These are phyloP conservation scores for Cryptocephalus primarius DNA, from an alignment of 2,888 invertebrate species.

Conservation along the genomic window DNA sequence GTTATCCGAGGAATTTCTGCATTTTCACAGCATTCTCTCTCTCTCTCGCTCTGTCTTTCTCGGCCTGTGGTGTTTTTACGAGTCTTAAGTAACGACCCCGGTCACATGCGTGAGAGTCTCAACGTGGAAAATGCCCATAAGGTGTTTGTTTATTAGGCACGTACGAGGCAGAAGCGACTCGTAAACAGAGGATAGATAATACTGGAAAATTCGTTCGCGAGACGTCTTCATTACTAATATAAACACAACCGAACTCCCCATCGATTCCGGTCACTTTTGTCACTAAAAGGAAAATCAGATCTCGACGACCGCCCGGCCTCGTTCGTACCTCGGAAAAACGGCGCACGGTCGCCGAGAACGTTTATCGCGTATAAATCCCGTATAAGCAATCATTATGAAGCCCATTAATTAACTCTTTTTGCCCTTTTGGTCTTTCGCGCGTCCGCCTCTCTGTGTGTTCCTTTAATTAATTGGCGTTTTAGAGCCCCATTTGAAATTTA, in stretches of 20 bases:
- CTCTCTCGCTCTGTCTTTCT: too few species aligned
- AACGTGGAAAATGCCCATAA: slow-evolving; percentile 5
- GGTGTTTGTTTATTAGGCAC: slow-evolving; percentile 8
- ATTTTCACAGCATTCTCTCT: too few species aligned
- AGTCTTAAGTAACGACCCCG: slow-evolving; percentile 4
- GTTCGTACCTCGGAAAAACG: too few species aligned
- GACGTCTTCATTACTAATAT: too few species aligned
- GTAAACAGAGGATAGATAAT: not conserved
- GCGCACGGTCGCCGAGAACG: too few species aligned
- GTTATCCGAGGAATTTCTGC: too few species aligned
- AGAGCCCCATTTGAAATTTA: slow-evolving; percentile 22
- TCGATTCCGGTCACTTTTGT: too few species aligned
- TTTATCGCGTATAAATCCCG: not conserved
- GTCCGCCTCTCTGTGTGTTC: slow-evolving; percentile 22
- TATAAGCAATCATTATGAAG: slow-evolving; percentile 1
- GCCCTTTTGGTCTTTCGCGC: slow-evolving; percentile 11
- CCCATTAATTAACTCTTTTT: slow-evolving; percentile 1
- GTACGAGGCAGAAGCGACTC: slow-evolving; percentile 6
- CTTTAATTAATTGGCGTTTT: slow-evolving; percentile 25
- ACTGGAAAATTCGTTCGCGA: too few species aligned
- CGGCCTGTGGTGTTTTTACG: too few species aligned
- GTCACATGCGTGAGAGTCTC: slow-evolving; percentile 8
- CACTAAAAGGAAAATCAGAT: too few species aligned
- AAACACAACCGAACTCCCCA: too few species aligned
- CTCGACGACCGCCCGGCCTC: too few species aligned